Conservation (phyloP, 2,113 vertebrate species). For the Pseudopodoces humilis region DNA sequence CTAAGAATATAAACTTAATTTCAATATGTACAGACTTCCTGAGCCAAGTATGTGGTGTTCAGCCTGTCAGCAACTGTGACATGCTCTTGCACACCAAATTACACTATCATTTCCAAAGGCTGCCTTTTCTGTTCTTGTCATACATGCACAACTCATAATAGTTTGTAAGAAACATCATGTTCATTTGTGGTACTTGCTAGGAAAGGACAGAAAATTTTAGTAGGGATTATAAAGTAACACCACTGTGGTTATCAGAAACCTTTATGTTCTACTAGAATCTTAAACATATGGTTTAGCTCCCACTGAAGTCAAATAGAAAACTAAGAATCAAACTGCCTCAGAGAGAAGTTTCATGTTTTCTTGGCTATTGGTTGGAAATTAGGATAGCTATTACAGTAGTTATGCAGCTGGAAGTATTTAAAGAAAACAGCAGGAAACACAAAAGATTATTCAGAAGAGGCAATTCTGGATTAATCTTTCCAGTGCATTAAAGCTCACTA, state of each 20-base stretch:
- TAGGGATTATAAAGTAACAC: neutral
- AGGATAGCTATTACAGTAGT: constrained; percentile 18
- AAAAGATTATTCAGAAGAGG: neutral
- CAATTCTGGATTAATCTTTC: neutral
- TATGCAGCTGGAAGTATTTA: constrained; percentile 41
- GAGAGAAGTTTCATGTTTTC: constrained; percentile 4
- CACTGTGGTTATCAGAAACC: neutral
- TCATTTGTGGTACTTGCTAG: neutral
- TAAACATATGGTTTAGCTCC: neutral
- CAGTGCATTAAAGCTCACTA: neutral
- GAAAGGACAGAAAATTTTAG: neutral
- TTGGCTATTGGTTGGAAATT: constrained; percentile 25
- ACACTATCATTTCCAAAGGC: neutral
- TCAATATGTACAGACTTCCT: neutral
- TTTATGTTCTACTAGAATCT: neutral
- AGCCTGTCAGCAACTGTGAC: neutral
- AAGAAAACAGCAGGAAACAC: constrained; percentile 17
- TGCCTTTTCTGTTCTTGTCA: neutral
- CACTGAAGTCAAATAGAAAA: constrained; percentile 2
- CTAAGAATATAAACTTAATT: constrained; percentile 12
- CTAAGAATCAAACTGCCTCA: neutral
- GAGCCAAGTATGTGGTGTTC: neutral
- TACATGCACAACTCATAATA: neutral
- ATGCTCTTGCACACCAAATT: neutral
- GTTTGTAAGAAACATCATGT: neutral